Conservation (phyloP, 2,113 vertebrate genomes). For the Crotalus helleri region DNA sequence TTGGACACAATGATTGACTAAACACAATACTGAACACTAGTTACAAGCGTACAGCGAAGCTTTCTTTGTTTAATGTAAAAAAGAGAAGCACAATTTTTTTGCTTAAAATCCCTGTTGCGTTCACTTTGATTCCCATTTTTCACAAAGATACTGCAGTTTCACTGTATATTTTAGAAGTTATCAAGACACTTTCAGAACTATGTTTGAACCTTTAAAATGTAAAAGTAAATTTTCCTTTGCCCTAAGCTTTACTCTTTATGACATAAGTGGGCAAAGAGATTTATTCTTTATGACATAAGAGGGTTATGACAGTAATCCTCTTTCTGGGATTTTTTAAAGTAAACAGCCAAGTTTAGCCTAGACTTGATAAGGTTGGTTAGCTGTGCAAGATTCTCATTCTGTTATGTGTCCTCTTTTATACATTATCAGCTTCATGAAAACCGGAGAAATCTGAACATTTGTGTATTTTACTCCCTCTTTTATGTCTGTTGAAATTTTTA, state of each 20-base stretch:
- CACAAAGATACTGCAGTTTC: conserved; percentile 59
- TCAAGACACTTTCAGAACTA: conserved; percentile 38
- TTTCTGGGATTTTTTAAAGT: not conserved
- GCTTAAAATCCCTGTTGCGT: conserved; percentile 47
- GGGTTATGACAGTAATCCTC: not conserved
- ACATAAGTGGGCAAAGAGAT: not conserved
- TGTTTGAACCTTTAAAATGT: conserved; percentile 10
- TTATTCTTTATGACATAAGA: not conserved
- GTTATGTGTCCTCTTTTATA: conserved; percentile 39
- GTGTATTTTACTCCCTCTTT: not conserved
- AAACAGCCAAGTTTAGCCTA: not conserved
- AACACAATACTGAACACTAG: not conserved
- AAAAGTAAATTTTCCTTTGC: not conserved
- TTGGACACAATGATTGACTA: not conserved
- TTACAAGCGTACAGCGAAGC: conserved; percentile 9
- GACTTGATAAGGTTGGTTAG: conserved; percentile 36
- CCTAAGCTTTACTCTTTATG: not conserved
- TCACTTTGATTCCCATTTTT: conserved; percentile 53
- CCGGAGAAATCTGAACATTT: not conserved
- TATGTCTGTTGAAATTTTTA: not conserved
- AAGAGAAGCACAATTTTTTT: conserved; percentile 55
- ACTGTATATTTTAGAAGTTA: conserved; percentile 49
- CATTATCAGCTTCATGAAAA: conserved; percentile 33
- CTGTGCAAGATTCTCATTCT: conserved; percentile 36
- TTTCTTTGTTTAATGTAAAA: conserved; percentile 37